phyloP scores from a whole-genome alignment of 1,140 invertebrate species.

The Xylocopa sonorina region DNA sequence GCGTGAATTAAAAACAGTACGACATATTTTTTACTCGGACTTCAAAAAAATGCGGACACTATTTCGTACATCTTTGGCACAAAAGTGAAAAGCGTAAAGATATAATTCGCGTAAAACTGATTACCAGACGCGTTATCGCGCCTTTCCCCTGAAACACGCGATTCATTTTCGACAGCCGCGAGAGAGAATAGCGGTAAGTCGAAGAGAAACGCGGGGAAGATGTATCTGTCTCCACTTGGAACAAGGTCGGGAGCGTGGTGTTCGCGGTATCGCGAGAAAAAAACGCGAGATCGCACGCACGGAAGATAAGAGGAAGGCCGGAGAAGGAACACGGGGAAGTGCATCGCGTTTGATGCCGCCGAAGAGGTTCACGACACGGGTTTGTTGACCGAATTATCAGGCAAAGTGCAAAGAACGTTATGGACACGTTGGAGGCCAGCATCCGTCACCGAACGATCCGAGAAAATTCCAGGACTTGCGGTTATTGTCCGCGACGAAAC shows the following conservation, averaged over 20 bases:
- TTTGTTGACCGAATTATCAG: conserved; percentile 35
- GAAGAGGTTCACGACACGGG: conserved; percentile 1
- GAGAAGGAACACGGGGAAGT: background rate
- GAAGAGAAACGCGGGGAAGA: background rate
- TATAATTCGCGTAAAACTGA: no score
- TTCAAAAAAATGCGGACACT: no score
- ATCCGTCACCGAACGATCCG: background rate
- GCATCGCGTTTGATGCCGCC: background rate
- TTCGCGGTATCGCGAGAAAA: conserved; percentile 4
- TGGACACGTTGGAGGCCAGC: background rate
- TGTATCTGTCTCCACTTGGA: background rate
- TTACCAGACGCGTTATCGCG: no score
- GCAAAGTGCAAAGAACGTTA: conserved; percentile 9
- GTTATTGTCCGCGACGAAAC: background rate
- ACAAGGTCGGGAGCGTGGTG: background rate
- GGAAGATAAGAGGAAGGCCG: background rate
- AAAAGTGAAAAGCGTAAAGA: no score
- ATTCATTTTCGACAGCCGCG: no score
- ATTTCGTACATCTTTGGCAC: no score
- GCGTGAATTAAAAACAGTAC: no score
- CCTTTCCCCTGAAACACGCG: no score
- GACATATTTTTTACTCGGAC: no score
- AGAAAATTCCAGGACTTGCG: conserved; percentile 7
- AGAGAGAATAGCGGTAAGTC: no score
- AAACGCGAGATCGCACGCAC: background rate